Evolutionary conservation across 2,113 vertebrate species (phyloP), one percentile per base, ranked within the genome.

Genomic region (Lipophrys pholis): DNA sequence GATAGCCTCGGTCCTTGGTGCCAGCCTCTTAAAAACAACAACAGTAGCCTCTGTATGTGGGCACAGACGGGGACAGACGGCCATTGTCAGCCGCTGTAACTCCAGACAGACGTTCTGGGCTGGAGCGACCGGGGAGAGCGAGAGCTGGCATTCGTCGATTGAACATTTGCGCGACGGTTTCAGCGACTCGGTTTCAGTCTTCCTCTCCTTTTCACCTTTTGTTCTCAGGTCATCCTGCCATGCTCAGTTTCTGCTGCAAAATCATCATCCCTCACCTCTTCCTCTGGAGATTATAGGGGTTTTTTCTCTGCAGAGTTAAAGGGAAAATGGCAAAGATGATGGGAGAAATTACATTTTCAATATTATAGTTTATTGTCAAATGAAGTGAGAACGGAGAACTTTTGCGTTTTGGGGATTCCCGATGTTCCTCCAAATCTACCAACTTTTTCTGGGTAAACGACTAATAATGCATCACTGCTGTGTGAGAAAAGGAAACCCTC

Each of bases 31-130:
- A 54, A 75, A 82, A 85, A 70, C 21, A 60, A 81, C 61, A 91
- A 84, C 49, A 35, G 79, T 42, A 69, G 67, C 83, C 83, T 88
- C 84, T 90, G 80, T 89, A 61, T 38, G 80, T 41, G 75, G 69
- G 64, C 71, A 76, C 50, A 35, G 73, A 67, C 82, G 65, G 41
- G 81, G 53, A 92, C 86, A 88, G 83, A 62, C 69, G 43, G 52
- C 78, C 73, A 82, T 90, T 89, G 91, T 90, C 74, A 41, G 50
- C 45, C 11, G 56, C 58, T 83, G 76, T 81, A 87, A 91, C 88
- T 91, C 83, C 89, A 89, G 79, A 82, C 82, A 82, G 72, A 84
- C 78, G 78, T 87, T 81, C 67, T 85, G 77, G 1, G 78, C 75
- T 87, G 83, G 80, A 87, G 78, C 78, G 83, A 78, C 70, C 43